Conservation (phyloP, 2,797 vertebrate genomes). For the Helicolenus hilgendorfi region DNA sequence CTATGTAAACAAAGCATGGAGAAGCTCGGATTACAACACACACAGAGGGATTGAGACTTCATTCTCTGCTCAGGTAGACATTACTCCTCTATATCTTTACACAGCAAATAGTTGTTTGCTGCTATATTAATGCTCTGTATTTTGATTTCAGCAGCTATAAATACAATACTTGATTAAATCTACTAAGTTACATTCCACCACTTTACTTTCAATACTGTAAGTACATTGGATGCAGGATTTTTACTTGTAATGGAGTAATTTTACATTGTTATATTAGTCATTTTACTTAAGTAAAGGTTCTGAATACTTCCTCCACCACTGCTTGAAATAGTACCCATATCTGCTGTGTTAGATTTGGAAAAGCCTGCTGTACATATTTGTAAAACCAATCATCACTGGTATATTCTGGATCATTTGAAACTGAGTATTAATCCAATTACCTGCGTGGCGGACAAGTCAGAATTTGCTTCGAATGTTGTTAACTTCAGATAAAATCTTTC, state of each 20-base stretch:
- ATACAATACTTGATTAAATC: too few relatives aligned
- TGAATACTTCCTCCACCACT: neutral
- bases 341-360: constrained; percentile 24
- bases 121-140: too few relatives aligned
- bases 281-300: neutral
- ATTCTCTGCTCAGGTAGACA: too few relatives aligned
- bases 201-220: too few relatives aligned
- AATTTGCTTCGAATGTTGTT: neutral
- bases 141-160: too few relatives aligned
- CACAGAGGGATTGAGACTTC: too few relatives aligned
- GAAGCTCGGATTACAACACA: too few relatives aligned
- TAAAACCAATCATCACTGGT: neutral
- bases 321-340: neutral
- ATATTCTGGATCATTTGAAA: neutral
- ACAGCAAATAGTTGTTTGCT: too few relatives aligned
- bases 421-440: constrained; percentile 19
- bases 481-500: constrained; percentile 32
- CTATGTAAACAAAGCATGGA: too few relatives aligned
- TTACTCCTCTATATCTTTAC: too few relatives aligned
- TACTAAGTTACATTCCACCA: too few relatives aligned
- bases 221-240: neutral
- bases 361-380: neutral
- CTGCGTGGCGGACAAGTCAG: neutral
- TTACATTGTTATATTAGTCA: neutral
- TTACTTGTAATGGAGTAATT: neutral